Evolutionary conservation across 2,888 invertebrate species (phyloP), one percentile per base, ranked within the genome.

Genomic region (Tyria jacobaeae): DNA sequence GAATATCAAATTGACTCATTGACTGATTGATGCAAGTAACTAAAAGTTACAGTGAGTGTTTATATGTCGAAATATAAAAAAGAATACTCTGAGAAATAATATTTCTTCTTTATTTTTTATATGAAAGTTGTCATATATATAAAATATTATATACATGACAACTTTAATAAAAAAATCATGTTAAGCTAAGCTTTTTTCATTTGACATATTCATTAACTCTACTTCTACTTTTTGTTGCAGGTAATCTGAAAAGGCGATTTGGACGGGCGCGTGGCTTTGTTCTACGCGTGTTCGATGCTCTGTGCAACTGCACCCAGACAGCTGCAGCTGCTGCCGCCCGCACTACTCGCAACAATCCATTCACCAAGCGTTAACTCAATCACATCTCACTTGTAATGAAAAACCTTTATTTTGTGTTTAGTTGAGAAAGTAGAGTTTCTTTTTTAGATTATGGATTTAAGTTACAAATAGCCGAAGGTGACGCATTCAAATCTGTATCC

Each of bases 221-320:
- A 21, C 57, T 24, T 50, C 17, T 73, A 31, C 34, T 31, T 60
- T 75, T 66, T 87, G 81, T 90, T 90, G 0, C 91, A 94, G 93
- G 91, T 84, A 92, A 91, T 86, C 79, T 95, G 82, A 95, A 95
- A 87, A 93, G 95, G 82, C 94, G 95, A 70, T 88, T 95, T 63
- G 95, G 95, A 2, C 91, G 95, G 24, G 95, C 95, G 34, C 91
- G 95, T 44, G 95, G 95, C 44, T 94, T 95, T 78, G 94, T 95
- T 14, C 89, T 95, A 56, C 94, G 95, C 65, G 91, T 95, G 83
- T 95, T 95, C 75, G 95, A 95, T 83, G 95, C 95, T 7, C 94
- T 95, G 52, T 95, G 95, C 87, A 95, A 95, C 87, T 95, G 95
- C 78, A 95, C 95, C 64, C 95, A 95, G 77, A 94, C 95, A 0